Base-by-base conservation (phyloP, 2,888 invertebrate genomes). In the Ormyrus thymus region DNA sequence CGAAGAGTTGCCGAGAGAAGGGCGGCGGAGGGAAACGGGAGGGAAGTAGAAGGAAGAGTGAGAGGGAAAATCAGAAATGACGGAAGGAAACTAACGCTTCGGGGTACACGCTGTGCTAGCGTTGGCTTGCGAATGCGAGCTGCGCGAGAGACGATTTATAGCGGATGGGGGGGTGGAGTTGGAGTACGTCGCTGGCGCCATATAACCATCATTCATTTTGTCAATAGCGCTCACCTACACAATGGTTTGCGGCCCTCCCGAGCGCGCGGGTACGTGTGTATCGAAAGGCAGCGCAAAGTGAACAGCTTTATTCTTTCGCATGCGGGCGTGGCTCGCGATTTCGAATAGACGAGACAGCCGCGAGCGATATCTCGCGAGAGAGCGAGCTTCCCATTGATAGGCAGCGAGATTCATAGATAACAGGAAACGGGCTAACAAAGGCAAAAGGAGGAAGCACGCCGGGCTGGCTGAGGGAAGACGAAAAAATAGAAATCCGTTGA, bases 141-240 rank as follows among this genome's bases (percentile, higher is more conserved):
- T 15, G 62, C n/a, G 83, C 77, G 83, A 81, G 83, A 85, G 85
- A 86, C 86, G 87, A 87, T 87, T 87, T 87, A 87, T 87, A 82
- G 85, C 82, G 82, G 83, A 83, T 81, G 81, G 82, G 80, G 80
- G 84, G 81, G 83, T 82, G 81, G 84, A 70, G 74, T 70, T 29
- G 65, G 69, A 70, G 83, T 82, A 85, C 82, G 83, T 83, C 86
- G 69, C 61, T 81, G 85, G 86, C 86, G 85, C 85, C 86, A 84
- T 86, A 86, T 87, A 86, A 86, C 86, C 86, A 87, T 87, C 86
- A 86, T 86, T 87, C 86, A 87, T 87, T 87, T 87, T 87, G 86
- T 87, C 87, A 87, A 87, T 87, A 86, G 85, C 82, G 84, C 79
- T 86, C 84, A 84, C 84, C 83, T 82, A 84, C 82, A 86, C 86